phyloP scores from a whole-genome alignment of 2,888 invertebrate genomes.

The Trichopoda pennipes region DNA sequence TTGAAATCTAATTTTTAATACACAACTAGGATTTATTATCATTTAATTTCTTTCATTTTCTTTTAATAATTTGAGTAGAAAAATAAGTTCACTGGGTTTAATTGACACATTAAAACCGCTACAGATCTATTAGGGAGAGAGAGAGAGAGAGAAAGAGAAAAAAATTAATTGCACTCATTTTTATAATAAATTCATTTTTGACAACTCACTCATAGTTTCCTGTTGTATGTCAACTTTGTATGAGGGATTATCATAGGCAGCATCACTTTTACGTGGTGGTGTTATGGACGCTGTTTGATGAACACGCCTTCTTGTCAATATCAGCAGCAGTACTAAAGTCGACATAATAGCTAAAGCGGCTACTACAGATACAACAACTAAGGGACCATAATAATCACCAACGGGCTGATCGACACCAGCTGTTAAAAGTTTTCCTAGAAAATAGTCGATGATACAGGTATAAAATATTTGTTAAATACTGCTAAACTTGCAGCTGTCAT shows the following conservation, averaged over 20 bases:
- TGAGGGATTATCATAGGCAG: slow-evolving; percentile 96
- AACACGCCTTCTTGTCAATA: slow-evolving; percentile 88
- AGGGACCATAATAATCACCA: slow-evolving; percentile 92
- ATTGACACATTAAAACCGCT: slow-evolving; percentile 70
- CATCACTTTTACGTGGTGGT: slow-evolving; percentile 89
- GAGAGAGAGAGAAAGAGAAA: slow-evolving; percentile 1
- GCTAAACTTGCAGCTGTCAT: too few species aligned
- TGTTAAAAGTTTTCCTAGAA: slow-evolving; percentile 82
- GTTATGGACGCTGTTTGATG: slow-evolving; percentile 90
- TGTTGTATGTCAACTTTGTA: slow-evolving; percentile 96
- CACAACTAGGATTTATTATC: slow-evolving; percentile 62
- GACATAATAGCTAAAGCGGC: slow-evolving; percentile 92
- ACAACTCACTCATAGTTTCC: slow-evolving; percentile 91
- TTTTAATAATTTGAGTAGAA: slow-evolving; percentile 59
- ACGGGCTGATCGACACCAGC: slow-evolving; percentile 75
- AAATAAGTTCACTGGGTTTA: slow-evolving; percentile 53
- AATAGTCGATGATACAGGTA: too few species aligned
- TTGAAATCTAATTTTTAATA: slow-evolving; percentile 63
- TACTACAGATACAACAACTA: slow-evolving; percentile 93
- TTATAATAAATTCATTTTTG: not conserved
- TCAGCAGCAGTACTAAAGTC: slow-evolving; percentile 89
- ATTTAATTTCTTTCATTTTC: slow-evolving; percentile 43
- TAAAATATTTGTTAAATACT: not conserved
- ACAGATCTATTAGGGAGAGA: slow-evolving; percentile 72
- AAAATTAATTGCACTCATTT: not conserved